These are phyloP conservation scores for Chrysolina americana DNA, from an alignment of 2,888 invertebrate genomes.

Conservation along the genomic window DNA sequence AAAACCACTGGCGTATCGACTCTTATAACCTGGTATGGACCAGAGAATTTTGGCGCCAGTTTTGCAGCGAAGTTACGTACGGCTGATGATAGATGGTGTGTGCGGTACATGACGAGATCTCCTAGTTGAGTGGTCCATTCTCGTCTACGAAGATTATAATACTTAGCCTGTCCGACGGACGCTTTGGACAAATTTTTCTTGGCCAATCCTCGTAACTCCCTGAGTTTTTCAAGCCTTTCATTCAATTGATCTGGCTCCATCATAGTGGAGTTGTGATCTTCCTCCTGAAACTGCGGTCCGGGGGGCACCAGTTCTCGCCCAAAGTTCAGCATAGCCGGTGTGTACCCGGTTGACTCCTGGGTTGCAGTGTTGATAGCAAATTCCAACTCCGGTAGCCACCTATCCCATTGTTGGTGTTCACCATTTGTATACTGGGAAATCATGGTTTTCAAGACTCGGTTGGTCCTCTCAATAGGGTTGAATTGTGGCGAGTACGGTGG, in stretches of 20 bases:
- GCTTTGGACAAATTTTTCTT: too few relatives aligned
- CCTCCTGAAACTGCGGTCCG: too few relatives aligned
- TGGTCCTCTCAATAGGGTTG: not conserved
- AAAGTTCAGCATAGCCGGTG: not conserved
- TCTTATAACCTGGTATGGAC: not conserved
- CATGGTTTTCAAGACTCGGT: not conserved
- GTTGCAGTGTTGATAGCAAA: constrained; percentile 2
- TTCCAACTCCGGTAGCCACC: not conserved
- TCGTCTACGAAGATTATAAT: constrained; percentile 1
- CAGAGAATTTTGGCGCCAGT: not conserved
- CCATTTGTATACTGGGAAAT: not conserved
- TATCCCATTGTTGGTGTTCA: not conserved
- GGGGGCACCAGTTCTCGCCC: not conserved
- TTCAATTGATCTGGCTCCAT: too few relatives aligned
- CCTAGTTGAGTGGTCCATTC: not conserved
- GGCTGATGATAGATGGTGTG: not conserved
- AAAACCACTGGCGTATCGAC: not conserved
- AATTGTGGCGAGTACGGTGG: not conserved
- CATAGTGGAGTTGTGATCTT: too few relatives aligned
- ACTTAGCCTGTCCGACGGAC: not conserved
- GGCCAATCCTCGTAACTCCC: too few relatives aligned
- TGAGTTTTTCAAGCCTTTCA: too few relatives aligned
- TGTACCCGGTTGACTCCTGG: not conserved
- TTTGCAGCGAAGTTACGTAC: not conserved
- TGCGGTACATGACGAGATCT: not conserved